Percentiles rank a stretch among this genome's conserved stretches.
phyloP scores from a whole-genome alignment of 53 echinoderm and acorn worm genomes.

The Paracentrotus lividus region DNA sequence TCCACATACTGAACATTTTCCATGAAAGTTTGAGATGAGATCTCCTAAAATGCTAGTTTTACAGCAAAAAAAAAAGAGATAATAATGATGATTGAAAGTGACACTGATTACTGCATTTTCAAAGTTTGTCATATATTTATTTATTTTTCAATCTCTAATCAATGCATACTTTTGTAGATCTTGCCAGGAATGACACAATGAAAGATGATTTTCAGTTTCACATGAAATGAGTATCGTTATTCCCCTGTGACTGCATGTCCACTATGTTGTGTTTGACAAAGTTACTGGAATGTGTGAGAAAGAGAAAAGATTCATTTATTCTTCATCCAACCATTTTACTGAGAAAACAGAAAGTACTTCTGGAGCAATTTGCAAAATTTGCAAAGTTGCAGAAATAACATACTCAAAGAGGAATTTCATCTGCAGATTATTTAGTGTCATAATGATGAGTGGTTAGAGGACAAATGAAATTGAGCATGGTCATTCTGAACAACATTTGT shows the following conservation, averaged over 20 bases:
- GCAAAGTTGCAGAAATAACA: not conserved
- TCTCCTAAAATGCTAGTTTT: not conserved
- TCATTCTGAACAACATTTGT: too few species aligned
- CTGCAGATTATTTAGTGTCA: not conserved
- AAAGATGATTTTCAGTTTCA: not conserved
- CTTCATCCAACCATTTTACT: not conserved
- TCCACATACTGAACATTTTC: not conserved
- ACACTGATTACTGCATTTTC: not conserved
- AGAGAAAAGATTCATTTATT: not conserved
- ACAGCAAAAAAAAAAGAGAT: not conserved
- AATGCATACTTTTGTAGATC: not conserved
- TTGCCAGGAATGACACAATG: not conserved
- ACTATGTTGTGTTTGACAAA: not conserved
- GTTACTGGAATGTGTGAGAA: not conserved
- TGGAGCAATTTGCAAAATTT: not conserved
- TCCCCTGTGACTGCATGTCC: not conserved
- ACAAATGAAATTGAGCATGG: not conserved
- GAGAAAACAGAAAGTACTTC: not conserved
- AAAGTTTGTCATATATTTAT: not conserved
- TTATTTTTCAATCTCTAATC: not conserved
- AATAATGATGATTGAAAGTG: not conserved
- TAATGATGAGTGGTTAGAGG: not conserved
- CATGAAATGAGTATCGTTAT: not conserved
- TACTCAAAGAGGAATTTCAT: not conserved
- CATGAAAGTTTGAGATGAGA: not conserved